Evolutionary conservation across 2,888 invertebrate genomes (phyloP), one percentile per base, ranked within the genome.

Genomic region (Cotesia congregata): DNA sequence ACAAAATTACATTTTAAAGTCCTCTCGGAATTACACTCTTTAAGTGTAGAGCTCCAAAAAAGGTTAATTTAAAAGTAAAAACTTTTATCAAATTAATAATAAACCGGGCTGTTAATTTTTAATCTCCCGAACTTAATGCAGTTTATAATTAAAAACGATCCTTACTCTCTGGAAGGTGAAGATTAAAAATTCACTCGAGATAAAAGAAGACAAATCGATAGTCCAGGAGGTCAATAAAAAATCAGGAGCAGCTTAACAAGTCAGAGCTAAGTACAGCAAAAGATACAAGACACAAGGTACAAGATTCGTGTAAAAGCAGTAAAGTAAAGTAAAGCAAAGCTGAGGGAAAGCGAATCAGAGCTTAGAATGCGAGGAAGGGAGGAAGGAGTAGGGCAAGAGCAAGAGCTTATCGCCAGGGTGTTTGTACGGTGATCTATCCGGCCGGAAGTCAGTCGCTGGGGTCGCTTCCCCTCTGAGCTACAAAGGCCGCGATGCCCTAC

Each of bases 361-460:
- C 65, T 12, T 30, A 50, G 50, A 50, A 50, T 50, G 50, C 9
- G 50, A 50, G 64, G 38, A 9, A n/a, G 38, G 17, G 67, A 72
- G 39, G 38, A 15, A 41, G 6, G 38, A 39, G 82, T 82, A 81
- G 76, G 65, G 77, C 65, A 61, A 72, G 75, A 68, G 71, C 50
- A 50, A 50, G 50, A 50, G 79, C 85, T 86, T 86, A 86, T 86
- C 86, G 83, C 82, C 81, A 72, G 81, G 80, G 83, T 84, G 83
- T 84, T 83, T 84, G 85, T 83, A 82, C 82, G 82, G 84, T 85
- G 85, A 86, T 86, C 86, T 84, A 86, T 86, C 84, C 85, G 80
- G 78, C 81, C 82, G 85, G 85, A 85, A 85, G 85, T 86, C 82
- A 79, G 83, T 82, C 15, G 40, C 76, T 12, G 30, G 60, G 71